Evolutionary conservation across 1,140 invertebrate genomes (phyloP).

Genomic region (Ceratosolen solmsi): DNA sequence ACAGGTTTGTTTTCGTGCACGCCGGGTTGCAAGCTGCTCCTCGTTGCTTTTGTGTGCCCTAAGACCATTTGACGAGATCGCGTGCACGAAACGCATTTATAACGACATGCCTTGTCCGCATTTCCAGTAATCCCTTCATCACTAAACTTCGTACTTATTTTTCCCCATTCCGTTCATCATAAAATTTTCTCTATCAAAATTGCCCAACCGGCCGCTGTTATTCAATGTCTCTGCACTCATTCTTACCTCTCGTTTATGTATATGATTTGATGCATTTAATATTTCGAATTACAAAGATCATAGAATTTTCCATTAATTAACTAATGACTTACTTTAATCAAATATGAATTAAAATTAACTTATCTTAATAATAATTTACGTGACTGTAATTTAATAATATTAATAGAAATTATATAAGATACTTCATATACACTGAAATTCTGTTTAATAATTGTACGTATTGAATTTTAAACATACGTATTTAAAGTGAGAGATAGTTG

Average conservation of each 20-base stretch:
- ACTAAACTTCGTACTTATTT: slow-evolving; percentile 37
- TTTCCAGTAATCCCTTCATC: slow-evolving; percentile 40
- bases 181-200: slow-evolving; percentile 27
- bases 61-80: slow-evolving; percentile 64
- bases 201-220: not conserved
- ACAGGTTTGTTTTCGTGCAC: slow-evolving; percentile 41
- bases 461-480: too few species aligned
- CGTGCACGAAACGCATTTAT: slow-evolving; percentile 66
- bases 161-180: slow-evolving; percentile 22
- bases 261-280: not conserved
- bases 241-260: not conserved
- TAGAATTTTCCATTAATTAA: not conserved
- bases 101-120: slow-evolving; percentile 59
- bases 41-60: slow-evolving; percentile 56
- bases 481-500: too few species aligned
- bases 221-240: not conserved
- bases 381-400: too few species aligned
- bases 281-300: not conserved
- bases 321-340: not conserved
- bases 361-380: too few species aligned
- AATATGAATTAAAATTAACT: too few species aligned
- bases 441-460: too few species aligned
- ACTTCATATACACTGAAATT: too few species aligned
- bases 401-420: too few species aligned
- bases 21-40: slow-evolving; percentile 50